Evolutionary conservation across 2,797 vertebrate genomes (phyloP).

Genomic region (Periophthalmus magnuspinnatus): DNA sequence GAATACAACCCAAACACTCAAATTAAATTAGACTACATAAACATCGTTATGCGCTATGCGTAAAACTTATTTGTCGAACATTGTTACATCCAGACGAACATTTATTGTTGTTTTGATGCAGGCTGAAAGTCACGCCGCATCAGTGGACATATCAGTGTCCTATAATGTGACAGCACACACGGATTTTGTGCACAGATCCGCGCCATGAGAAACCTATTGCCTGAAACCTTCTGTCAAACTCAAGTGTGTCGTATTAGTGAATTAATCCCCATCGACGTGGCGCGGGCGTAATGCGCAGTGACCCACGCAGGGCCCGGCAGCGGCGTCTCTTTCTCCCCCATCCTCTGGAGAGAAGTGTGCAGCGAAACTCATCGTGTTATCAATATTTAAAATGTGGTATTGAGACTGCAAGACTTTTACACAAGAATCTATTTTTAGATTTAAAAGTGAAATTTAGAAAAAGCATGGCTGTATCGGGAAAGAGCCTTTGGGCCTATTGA

Average conservation of each 20-base stretch:
- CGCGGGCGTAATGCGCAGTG: constrained; percentile 64
- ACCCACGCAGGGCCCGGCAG: constrained; percentile 65
- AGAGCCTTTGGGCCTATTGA: not conserved
- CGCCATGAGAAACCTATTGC: constrained; percentile 54
- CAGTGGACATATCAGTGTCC: constrained; percentile 38
- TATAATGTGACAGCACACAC: constrained; percentile 35
- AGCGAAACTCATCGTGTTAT: not conserved
- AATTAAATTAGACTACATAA: not conserved
- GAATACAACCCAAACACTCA: not conserved
- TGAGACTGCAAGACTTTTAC: not conserved
- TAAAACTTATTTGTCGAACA: not conserved
- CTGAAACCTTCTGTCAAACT: constrained; percentile 62
- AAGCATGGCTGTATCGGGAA: not conserved
- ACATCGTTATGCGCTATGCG: not conserved
- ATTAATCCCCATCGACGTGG: constrained; percentile 63
- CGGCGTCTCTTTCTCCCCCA: constrained; percentile 21
- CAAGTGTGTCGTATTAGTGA: constrained; percentile 56
- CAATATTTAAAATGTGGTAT: not conserved
- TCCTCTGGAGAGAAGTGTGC: constrained; percentile 9
- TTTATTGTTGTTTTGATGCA: not conserved
- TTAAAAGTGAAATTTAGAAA: not conserved
- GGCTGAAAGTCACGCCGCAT: not conserved
- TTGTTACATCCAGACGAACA: not conserved
- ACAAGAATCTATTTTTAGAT: not conserved
- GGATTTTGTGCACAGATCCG: constrained; percentile 33